Evolutionary conservation across 2,113 vertebrate genomes (phyloP), one percentile per base, ranked within the genome.

Genomic region (Maylandia zebra): DNA sequence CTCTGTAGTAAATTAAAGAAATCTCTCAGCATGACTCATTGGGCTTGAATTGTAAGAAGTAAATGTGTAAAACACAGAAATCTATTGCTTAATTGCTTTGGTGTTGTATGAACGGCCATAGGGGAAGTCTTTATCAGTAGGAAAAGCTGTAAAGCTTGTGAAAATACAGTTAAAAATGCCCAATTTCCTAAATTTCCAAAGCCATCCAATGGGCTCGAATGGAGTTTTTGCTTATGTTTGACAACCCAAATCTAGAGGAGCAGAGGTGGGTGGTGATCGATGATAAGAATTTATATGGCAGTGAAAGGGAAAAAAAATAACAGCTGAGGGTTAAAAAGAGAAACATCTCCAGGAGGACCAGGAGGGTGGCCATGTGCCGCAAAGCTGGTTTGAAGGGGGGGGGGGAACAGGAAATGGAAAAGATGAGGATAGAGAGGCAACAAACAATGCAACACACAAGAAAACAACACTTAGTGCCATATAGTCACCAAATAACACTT

Each of bases 291-390:
- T 48, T 19, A 32, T 30, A 50, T 30, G 22, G 13, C 24, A 17
- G 5, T 74, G 14, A 74, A 74, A 74, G 13, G 22, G 4, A 0
- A 0, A 7, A 17, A 45, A 74, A 43, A 64, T 3, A 64, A 74
- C 45, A 74, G 22, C 41, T 74, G 22, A 5, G 24, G 27, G 43
- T 48, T 19, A 78, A 43, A 74, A 74, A 76, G 24, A 30, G 71
- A 78, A 78, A 30, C 43, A 50, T 32, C 71, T 50, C 45, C 45
- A 78, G 45, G 43, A 78, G 24, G 24, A 50, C 71, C 27, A 78
- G 71, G 71, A 19, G 24, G 24, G 9, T 76, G 43, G 41, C 69
- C 41, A 76, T 48, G 71, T 71, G 66, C 36, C 12, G 8, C 64
- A 41, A 45, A 36, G 61, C 38, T 71, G 71, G 45, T 50, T 50